Evolutionary conservation across 2,113 vertebrate species (phyloP).

Genomic region (Toxotes chatareus): DNA sequence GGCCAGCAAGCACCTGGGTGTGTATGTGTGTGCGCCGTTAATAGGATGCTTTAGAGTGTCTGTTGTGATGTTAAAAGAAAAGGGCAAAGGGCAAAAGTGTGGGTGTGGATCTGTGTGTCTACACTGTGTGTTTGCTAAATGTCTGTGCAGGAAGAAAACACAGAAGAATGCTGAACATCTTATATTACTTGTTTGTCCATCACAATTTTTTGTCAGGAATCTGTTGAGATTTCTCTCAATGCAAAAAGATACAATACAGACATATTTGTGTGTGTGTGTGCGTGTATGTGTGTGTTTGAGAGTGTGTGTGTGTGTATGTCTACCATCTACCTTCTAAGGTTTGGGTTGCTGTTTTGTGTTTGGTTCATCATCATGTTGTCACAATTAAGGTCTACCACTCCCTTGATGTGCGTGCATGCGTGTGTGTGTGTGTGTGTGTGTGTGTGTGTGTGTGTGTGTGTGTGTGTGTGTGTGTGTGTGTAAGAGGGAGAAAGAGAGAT

Average conservation of each 20-base stretch:
- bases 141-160: neutral
- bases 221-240: neutral
- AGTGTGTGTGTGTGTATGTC: neutral
- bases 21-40: constrained; percentile 12
- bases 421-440: neutral
- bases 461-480: neutral
- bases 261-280: neutral
- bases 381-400: constrained; percentile 47
- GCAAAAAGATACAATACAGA: neutral
- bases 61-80: constrained; percentile 32
- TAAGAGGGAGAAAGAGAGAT: constrained; percentile 22
- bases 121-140: neutral
- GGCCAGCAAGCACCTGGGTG: neutral
- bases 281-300: constrained; percentile 1
- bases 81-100: constrained; percentile 21
- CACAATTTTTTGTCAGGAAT: constrained; percentile 5
- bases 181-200: neutral
- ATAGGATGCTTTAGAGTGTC: constrained; percentile 3
- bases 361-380: constrained; percentile 45
- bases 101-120: neutral
- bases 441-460: neutral
- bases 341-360: constrained; percentile 46
- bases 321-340: constrained; percentile 33
- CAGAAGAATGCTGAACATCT: neutral
- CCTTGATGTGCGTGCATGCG: constrained; percentile 15